Percentiles rank a stretch among this genome's conserved stretches.
Conservation (phyloP, 1,140 invertebrate species). For the Brachionus plicatilis region DNA sequence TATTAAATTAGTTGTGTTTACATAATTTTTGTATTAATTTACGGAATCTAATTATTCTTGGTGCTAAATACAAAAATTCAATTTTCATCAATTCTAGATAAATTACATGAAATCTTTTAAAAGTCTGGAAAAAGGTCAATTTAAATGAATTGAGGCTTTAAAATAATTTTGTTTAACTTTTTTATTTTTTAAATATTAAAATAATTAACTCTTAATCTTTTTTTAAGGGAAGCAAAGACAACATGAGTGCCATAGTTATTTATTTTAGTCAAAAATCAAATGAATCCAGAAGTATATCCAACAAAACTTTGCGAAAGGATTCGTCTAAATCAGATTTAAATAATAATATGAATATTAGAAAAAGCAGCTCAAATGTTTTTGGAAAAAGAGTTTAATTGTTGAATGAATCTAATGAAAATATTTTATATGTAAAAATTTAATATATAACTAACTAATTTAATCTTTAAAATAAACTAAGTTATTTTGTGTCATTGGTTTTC, state of each 20-base stretch:
- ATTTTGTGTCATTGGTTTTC: no score
- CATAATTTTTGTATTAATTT: no score
- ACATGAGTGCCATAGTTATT: conserved; percentile 97
- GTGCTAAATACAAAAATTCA: no score
- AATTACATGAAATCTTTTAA: background rate
- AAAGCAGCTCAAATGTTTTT: background rate
- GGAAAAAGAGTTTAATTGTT: background rate
- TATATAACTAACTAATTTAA: no score
- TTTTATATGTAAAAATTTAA: no score
- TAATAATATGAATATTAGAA: background rate
- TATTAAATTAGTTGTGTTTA: no score
- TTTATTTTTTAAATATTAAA: no score
- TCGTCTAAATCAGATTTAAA: background rate
- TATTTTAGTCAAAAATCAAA: conserved; percentile 61
- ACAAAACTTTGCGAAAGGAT: background rate
- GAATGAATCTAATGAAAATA: background rate
- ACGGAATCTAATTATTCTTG: no score
- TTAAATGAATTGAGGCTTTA: background rate
- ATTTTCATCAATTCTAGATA: no score
- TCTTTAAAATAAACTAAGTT: no score
- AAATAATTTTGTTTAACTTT: background rate
- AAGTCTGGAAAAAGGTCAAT: background rate
- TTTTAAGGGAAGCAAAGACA: conserved; percentile 89
- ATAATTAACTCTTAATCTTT: no score
- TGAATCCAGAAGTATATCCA: background rate